A percentile compares a stretch with the other conserved stretches of the same genome.
phyloP scores from a whole-genome alignment of 2,888 invertebrate species.

The Spodoptera exigua region DNA sequence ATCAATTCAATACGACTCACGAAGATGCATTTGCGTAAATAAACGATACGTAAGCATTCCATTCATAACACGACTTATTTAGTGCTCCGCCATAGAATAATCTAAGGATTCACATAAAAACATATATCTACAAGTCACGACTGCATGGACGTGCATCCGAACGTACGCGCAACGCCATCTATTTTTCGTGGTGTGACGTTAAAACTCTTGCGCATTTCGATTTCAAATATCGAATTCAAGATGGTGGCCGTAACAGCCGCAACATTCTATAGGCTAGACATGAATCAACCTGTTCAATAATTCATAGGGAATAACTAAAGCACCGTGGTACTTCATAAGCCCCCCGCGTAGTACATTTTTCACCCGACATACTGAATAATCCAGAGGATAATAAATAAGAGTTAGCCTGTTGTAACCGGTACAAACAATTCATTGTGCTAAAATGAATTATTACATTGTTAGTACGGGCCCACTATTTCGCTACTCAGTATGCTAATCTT shows the following conservation, averaged over 20 bases:
- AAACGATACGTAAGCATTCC: conserved; percentile 71
- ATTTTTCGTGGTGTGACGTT: conserved; percentile 53
- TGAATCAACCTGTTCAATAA: conserved; percentile 84
- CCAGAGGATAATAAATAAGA: conserved; percentile 72
- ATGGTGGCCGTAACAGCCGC: conserved; percentile 65
- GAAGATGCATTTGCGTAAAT: conserved; percentile 72
- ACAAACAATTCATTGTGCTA: conserved; percentile 73
- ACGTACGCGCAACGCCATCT: conserved; percentile 54
- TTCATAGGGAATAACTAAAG: conserved; percentile 82
- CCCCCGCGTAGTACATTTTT: conserved; percentile 85
- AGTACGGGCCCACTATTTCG: conserved; percentile 60
- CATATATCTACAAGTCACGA: conserved; percentile 53
- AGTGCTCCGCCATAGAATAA: conserved; percentile 57
- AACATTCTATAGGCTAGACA: conserved; percentile 72
- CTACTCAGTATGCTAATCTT: conserved; percentile 49
- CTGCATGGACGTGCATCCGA: conserved; percentile 33
- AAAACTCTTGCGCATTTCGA: conserved; percentile 60
- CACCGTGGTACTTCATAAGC: conserved; percentile 71
- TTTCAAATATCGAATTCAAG: conserved; percentile 69
- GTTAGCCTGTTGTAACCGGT: conserved; percentile 59
- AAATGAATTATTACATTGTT: conserved; percentile 68
- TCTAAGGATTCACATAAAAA: conserved; percentile 58
- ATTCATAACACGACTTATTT: conserved; percentile 69
- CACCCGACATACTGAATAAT: conserved; percentile 74
- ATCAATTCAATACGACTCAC: conserved; percentile 66